Evolutionary conservation across 2,888 invertebrate genomes (phyloP), one percentile per base, ranked within the genome.

Genomic region (Drosophila picticornis): DNA sequence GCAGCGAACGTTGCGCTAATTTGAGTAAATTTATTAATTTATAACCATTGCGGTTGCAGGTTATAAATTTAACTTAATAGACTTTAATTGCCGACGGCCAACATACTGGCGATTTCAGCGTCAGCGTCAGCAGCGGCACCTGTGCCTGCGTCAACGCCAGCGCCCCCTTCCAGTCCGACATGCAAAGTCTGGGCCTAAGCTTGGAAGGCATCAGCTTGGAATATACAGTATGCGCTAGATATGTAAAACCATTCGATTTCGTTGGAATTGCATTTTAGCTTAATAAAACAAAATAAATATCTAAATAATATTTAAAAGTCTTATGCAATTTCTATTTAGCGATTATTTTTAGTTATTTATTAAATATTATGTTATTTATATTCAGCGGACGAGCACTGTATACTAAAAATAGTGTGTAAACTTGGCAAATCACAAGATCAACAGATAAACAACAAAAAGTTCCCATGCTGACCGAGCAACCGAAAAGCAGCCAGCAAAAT

Each of bases 21-120:
- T 89, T 86, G 85, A 74, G 89, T 81, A 89, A 81, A 83, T 77
- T 89, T 81, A 75, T 36, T 74, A 84, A 87, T 89, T 87, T 88
- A 85, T 75, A 81, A 71, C 77, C 74, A 60, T 72, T 64, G 65
- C 85, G 72, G 38, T 58, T 67, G 82, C 59, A 38, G 71, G 74
- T 82, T 67, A 84, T 89, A 85, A 85, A 87, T 87, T 89, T 64
- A 77, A 76, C 56, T 67, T 80, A 87, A 84, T 89, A 68, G 84
- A 82, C 84, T 88, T 86, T 74, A 84, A 88, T 81, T 86, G 89
- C 72, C 70, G 22, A 38, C 56, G 13, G n/a, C n/a, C 36, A 55
- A 27, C 25, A 36, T 10, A n/a, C 40, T n/a, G 40, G 10, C 40
- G 40, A 40, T n/a, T 16, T n/a, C 31, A 32, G 11, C 22, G 51